A percentile compares a stretch with the other conserved stretches of the same genome.
Conservation (phyloP, 2,888 invertebrate species). For the Cinara cedri region DNA sequence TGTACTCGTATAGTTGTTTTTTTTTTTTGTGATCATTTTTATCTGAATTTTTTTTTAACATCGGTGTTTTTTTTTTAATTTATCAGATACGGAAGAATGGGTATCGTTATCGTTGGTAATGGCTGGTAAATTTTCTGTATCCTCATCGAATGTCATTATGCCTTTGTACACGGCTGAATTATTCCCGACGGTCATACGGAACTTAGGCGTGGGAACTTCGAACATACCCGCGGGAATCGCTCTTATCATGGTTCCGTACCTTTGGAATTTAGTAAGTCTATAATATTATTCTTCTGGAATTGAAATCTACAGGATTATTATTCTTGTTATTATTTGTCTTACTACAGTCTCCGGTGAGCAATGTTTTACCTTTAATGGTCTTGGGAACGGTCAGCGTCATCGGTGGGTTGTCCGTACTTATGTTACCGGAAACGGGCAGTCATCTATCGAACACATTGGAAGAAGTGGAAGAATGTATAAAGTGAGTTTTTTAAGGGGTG, state of each 20-base stretch:
- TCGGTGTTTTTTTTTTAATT: neutral
- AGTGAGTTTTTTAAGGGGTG: neutral
- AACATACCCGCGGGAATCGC: slow-evolving; percentile 79
- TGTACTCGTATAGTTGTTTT: neutral
- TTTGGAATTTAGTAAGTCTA: slow-evolving; percentile 74
- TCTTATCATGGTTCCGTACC: slow-evolving; percentile 77
- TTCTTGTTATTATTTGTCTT: neutral
- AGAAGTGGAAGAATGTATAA: slow-evolving; percentile 48
- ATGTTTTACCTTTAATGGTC: slow-evolving; percentile 74
- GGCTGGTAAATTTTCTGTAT: slow-evolving; percentile 81
- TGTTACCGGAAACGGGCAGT: slow-evolving; percentile 78
- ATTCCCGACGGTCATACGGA: slow-evolving; percentile 74
- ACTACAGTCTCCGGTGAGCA: slow-evolving; percentile 70
- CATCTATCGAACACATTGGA: slow-evolving; percentile 59
- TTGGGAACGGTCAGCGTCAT: slow-evolving; percentile 73
- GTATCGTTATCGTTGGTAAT: slow-evolving; percentile 76
- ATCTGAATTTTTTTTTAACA: neutral
- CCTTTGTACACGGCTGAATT: slow-evolving; percentile 78
- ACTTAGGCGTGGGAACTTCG: slow-evolving; percentile 75
- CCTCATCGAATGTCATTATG: slow-evolving; percentile 79
- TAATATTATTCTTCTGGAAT: neutral
- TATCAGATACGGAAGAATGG: slow-evolving; percentile 64
- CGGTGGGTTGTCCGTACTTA: slow-evolving; percentile 75
- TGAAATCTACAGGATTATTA: neutral
- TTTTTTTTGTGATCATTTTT: neutral